A percentile compares a stretch with the other conserved stretches of the same genome.
Evolutionary conservation across 2,888 invertebrate species (phyloP).

Genomic region (Oxycera nigricornis): DNA sequence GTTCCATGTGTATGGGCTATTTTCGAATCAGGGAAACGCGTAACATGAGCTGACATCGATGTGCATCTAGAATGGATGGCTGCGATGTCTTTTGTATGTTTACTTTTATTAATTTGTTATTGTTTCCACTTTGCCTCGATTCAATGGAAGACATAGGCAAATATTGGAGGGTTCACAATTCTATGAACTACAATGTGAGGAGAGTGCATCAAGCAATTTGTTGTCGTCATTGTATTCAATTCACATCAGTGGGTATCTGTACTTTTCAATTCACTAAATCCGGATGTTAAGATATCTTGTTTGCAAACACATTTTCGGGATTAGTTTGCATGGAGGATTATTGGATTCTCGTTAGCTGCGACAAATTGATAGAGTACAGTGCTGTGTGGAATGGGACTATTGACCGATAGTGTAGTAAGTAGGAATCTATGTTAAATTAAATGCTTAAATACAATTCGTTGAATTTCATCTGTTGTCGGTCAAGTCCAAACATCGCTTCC

Average conservation of each 20-base stretch:
- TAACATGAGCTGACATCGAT: constrained; percentile 29
- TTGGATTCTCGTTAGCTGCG: constrained; percentile 37
- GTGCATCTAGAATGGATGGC: constrained; percentile 9
- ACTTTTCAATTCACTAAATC: constrained; percentile 41
- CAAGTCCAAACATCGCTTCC: no score
- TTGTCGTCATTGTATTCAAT: not conserved
- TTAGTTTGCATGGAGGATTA: constrained; percentile 43
- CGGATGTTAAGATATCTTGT: constrained; percentile 44
- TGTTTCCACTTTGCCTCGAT: constrained; percentile 28
- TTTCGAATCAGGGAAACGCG: constrained; percentile 22
- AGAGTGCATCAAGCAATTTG: constrained; percentile 9
- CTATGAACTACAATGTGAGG: not conserved
- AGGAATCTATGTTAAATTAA: no score
- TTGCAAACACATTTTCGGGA: constrained; percentile 43
- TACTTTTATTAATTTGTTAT: constrained; percentile 37
- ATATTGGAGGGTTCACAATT: not conserved
- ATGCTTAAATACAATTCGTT: no score
- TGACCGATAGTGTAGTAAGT: no score
- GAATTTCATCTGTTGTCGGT: no score
- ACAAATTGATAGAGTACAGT: no score
- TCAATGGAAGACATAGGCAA: not conserved
- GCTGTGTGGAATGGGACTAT: no score
- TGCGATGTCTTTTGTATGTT: constrained; percentile 15
- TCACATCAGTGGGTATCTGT: not conserved
- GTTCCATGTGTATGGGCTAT: not conserved